Evolutionary conservation across 92 coral and sea anemone species (phyloP), one percentile per base, ranked within the genome.

Genomic region (Porites lobata): DNA sequence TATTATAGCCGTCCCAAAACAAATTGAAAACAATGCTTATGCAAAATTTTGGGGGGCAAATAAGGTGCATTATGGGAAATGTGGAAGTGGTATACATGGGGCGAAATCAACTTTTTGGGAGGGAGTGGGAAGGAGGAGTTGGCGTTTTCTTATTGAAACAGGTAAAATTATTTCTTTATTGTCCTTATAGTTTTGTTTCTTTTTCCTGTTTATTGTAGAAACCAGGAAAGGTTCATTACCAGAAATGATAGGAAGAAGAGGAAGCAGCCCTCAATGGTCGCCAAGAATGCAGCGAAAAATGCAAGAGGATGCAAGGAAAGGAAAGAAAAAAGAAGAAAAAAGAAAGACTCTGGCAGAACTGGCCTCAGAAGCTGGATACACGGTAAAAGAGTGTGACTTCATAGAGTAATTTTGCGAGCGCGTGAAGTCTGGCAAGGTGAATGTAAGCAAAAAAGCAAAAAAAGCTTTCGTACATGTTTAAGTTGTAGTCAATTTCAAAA

Each of bases 321-420:
- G 67, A 50, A 90, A 86, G 32, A 86, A 91, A 32, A 54, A 62
- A 14, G 91, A 93, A 17, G 87, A 83, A 21, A 88, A 92, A 57
- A 86, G 95, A 53, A 95, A 91, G 78, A 96, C 99, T 0, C 66
- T 96, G 20, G 99, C 95, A 5, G 98, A 96, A 66, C 22, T 96
- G 77, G 99, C 99, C 12, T 77, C 77, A 9, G 98, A 93, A 54
- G 93, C 93, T 58, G 98, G 98, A 5, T 95, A 95, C 73, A 78
- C 84, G 81, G 96, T 94, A 76, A 57, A 65, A 7, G 43, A 62
- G 66, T 20, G 7, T 15, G 6, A 14, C 11, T 59, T 38, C 1
- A 17, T 13, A 50, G 8, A 32, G 54, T 47, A 47, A 6, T 47
- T 1, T 72, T 7, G 17, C 20, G 77, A 21, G 24, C 14, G 17